Conservation (phyloP, 1,140 invertebrate genomes). For the Camponotus pennsylvanicus region DNA sequence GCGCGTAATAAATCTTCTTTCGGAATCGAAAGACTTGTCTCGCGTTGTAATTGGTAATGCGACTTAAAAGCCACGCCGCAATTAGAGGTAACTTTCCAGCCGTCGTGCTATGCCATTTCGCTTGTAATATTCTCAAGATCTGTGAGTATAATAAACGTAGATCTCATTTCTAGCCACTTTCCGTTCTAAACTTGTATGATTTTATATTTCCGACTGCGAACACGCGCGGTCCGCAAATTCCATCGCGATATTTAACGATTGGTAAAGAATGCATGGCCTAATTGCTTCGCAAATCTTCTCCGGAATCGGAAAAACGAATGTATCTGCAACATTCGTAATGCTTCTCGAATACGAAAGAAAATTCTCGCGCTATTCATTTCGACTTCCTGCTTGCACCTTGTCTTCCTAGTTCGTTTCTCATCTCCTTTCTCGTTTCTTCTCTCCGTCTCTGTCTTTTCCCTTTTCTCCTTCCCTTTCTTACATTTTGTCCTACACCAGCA, state of each 20-base stretch:
- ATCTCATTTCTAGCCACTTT: slow-evolving; percentile 17
- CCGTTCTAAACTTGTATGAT: slow-evolving; percentile 7
- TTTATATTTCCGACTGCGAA: slow-evolving; percentile 10
- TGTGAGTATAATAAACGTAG: slow-evolving; percentile 1
- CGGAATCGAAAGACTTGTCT: slow-evolving; percentile 12
- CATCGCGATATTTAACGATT: not conserved
- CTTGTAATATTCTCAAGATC: not conserved
- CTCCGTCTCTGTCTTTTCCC: not conserved
- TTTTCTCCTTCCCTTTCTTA: not conserved
- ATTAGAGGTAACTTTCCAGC: slow-evolving; percentile 1
- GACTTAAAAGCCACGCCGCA: not conserved
- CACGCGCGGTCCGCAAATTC: not conserved
- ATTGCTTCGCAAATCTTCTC: slow-evolving; percentile 17
- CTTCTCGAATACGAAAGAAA: not conserved
- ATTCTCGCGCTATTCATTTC: slow-evolving; percentile 10
- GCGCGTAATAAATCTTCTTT: slow-evolving; percentile 9
- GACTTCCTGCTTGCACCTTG: not conserved
- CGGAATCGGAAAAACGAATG: slow-evolving; percentile 12
- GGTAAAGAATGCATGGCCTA: not conserved
- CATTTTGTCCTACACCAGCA: slow-evolving; percentile 13
- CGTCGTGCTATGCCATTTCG: not conserved
- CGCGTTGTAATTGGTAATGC: slow-evolving; percentile 3
- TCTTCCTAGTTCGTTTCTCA: not conserved
- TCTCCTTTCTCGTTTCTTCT: not conserved
- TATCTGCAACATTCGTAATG: slow-evolving; percentile 9